Conservation (phyloP, 2,888 invertebrate genomes). For the Mythimna vitellina region DNA sequence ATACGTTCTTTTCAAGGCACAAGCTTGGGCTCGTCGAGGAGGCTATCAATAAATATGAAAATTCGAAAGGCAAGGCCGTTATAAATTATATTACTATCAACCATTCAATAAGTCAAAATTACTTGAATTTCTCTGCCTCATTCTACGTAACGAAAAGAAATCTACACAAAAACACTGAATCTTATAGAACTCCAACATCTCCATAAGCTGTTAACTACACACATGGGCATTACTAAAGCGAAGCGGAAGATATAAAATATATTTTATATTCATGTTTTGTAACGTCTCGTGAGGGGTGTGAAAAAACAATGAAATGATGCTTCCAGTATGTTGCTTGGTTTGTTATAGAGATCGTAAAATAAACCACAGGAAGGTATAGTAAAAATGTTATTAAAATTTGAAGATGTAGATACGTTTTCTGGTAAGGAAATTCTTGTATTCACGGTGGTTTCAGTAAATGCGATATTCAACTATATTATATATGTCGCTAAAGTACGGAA, state of each 20-base stretch:
- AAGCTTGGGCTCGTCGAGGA: no score
- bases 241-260: slow-evolving; percentile 61
- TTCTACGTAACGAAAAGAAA: background rate
- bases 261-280: slow-evolving; percentile 63
- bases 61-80: no score
- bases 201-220: slow-evolving; percentile 54
- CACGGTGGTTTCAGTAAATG: background rate
- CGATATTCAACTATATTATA: no score
- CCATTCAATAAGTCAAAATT: no score
- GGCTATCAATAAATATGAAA: no score
- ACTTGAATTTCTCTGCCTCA: no score
- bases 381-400: slow-evolving; percentile 29
- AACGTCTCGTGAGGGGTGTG: slow-evolving; percentile 45
- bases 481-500: no score
- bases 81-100: no score
- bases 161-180: slow-evolving; percentile 15
- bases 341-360: slow-evolving; percentile 53
- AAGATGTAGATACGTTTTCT: background rate
- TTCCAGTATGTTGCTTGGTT: slow-evolving; percentile 34
- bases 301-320: slow-evolving; percentile 62
- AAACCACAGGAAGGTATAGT: slow-evolving; percentile 9
- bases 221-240: slow-evolving; percentile 51
- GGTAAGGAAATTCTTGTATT: background rate
- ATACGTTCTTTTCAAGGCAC: no score
- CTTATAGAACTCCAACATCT: slow-evolving; percentile 11